Evolutionary conservation across 2,888 invertebrate species (phyloP).

Genomic region (Cephus nigrinus): DNA sequence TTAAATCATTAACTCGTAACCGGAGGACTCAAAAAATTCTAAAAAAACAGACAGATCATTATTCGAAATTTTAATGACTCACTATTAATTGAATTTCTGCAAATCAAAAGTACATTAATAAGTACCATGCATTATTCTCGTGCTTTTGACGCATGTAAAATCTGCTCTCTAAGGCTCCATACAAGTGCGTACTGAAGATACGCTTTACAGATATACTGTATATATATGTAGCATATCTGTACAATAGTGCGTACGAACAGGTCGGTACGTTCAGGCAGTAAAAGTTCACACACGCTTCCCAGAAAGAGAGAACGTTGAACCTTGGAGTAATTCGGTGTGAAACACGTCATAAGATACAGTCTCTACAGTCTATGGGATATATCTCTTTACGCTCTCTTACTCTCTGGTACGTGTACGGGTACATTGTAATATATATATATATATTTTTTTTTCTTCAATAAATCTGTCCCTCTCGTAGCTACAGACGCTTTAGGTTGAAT

Average conservation of each 20-base stretch:
- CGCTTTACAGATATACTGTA: no score
- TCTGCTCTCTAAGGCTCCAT: not conserved
- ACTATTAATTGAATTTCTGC: not conserved
- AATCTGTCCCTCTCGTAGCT: not conserved
- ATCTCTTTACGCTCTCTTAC: slow-evolving; percentile 13
- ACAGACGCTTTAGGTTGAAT: not conserved
- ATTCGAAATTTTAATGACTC: not conserved
- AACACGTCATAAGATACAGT: slow-evolving; percentile 1
- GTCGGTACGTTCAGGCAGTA: slow-evolving; percentile 1
- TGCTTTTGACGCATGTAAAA: not conserved
- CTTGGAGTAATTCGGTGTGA: slow-evolving; percentile 12
- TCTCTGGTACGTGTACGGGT: slow-evolving; percentile 8
- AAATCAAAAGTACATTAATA: not conserved
- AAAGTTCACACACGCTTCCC: slow-evolving; percentile 11
- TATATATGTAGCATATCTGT: not conserved
- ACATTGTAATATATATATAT: slow-evolving; percentile 10
- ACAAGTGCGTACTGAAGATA: not conserved
- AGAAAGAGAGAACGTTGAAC: slow-evolving; percentile 19
- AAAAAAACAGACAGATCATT: not conserved
- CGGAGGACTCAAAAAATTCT: not conserved
- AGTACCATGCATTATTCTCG: not conserved
- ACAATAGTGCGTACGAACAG: not conserved
- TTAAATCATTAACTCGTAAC: not conserved
- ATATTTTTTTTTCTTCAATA: not conserved
- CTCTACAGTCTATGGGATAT: slow-evolving; percentile 4